Conservation (phyloP, 1,140 invertebrate genomes). For the Cherax destructor region DNA sequence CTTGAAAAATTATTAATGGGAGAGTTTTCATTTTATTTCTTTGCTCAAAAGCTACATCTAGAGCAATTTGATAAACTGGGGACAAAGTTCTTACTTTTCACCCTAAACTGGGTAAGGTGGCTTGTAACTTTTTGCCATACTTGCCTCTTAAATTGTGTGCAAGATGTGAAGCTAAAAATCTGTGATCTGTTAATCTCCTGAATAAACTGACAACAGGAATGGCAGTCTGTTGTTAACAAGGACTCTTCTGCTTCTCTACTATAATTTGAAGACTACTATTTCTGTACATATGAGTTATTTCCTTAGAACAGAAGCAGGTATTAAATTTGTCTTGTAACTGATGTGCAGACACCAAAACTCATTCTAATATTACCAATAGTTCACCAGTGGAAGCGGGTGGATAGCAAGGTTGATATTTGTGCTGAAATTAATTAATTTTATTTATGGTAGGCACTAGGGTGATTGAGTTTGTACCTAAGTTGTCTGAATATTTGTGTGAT, state of each 20-base stretch:
- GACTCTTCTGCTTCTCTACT: constrained; percentile 28
- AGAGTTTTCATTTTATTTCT: constrained; percentile 9
- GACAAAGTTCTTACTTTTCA: not conserved
- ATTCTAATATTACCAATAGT: constrained; percentile 31
- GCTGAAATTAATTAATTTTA: constrained; percentile 45
- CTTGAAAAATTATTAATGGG: not conserved
- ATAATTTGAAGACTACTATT: constrained; percentile 22
- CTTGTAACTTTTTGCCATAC: not conserved
- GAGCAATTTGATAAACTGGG: not conserved
- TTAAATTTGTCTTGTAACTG: constrained; percentile 19
- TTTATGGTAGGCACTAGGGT: constrained; percentile 59
- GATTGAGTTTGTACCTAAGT: constrained; percentile 30
- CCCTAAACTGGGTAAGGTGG: constrained; percentile 35
- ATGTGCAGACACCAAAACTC: constrained; percentile 13
- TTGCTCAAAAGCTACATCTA: constrained; percentile 28
- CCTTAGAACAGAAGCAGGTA: constrained; percentile 24
- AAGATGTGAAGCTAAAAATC: constrained; percentile 31
- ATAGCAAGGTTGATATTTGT: constrained; percentile 34
- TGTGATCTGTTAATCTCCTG: constrained; percentile 24
- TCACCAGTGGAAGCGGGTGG: constrained; percentile 51
- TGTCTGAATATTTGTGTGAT: constrained; percentile 37
- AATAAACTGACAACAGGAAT: constrained; percentile 7
- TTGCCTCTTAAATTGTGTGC: constrained; percentile 11
- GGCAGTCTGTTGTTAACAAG: constrained; percentile 11
- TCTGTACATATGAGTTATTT: constrained; percentile 30